Conservation (phyloP, 2,888 invertebrate genomes). For the Hirtodrosophila duncani region DNA sequence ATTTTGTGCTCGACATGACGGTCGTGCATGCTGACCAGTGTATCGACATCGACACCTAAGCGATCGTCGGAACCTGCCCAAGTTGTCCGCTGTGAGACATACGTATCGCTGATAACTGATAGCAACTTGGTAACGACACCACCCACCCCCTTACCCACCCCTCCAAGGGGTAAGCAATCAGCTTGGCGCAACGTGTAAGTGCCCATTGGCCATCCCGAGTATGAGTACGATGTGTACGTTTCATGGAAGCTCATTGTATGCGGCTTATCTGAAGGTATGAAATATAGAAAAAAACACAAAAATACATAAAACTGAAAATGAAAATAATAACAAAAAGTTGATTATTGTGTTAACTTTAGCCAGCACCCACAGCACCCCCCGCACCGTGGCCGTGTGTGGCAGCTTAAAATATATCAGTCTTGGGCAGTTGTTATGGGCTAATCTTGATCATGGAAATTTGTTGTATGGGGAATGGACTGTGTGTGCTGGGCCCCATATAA, state of each 20-base stretch:
- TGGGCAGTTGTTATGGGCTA: constrained; percentile 43
- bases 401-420: constrained; percentile 52
- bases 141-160: not conserved
- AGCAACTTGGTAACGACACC: not conserved
- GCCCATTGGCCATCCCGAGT: constrained; percentile 10
- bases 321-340: constrained; percentile 32
- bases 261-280: constrained; percentile 20
- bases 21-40: constrained; percentile 42
- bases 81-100: constrained; percentile 50
- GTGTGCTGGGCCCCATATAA: constrained; percentile 29
- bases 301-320: constrained; percentile 25
- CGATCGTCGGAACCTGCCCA: constrained; percentile 29
- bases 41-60: constrained; percentile 1
- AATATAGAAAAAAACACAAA: constrained; percentile 6
- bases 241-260: constrained; percentile 20
- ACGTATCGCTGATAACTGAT: constrained; percentile 53
- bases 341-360: constrained; percentile 39
- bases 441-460: constrained; percentile 57
- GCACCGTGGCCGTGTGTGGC: no score
- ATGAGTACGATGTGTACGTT: no score
- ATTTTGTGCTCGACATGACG: constrained; percentile 55
- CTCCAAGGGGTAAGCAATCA: constrained; percentile 15
- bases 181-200: constrained; percentile 42
- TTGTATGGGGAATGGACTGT: constrained; percentile 49
- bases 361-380: no score